Conservation (phyloP, 2,888 invertebrate genomes). For the Drosophila paranaensis region DNA sequence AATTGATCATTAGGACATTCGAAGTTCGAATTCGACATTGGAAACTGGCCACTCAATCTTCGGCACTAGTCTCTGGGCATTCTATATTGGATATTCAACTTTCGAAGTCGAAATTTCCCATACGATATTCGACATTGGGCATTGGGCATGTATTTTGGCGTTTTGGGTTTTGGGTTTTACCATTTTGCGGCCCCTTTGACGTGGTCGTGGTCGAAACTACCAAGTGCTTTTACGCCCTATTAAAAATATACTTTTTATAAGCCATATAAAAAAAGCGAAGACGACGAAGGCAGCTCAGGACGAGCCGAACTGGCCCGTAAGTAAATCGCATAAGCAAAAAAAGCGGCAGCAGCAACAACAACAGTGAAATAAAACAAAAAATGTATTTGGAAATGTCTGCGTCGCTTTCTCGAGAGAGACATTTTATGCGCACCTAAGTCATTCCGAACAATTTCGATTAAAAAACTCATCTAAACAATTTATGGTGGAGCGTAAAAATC, state of each 20-base stretch:
- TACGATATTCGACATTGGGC: conserved; percentile 4
- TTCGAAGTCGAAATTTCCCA: not conserved
- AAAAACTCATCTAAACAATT: conserved; percentile 84
- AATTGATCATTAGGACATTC: too few species aligned
- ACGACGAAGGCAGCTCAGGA: conserved; percentile 21
- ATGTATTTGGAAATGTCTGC: conserved; percentile 66
- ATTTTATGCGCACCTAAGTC: conserved; percentile 81
- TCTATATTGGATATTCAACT: not conserved
- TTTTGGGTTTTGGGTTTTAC: not conserved
- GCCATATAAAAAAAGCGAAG: conserved; percentile 72
- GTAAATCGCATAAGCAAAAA: conserved; percentile 58
- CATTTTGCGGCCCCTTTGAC: conserved; percentile 23
- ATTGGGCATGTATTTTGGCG: not conserved
- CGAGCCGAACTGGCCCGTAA: conserved; percentile 43
- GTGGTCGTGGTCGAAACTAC: conserved; percentile 40
- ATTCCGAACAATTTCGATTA: conserved; percentile 81
- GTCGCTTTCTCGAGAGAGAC: conserved; percentile 64
- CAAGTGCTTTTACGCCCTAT: conserved; percentile 79
- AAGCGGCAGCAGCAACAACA: not conserved
- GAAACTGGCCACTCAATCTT: not conserved
- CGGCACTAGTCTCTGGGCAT: not conserved
- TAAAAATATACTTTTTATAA: conserved; percentile 80
- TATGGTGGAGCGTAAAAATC: conserved; percentile 83
- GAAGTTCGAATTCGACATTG: not conserved
- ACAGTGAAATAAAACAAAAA: conserved; percentile 25